Evolutionary conservation across 53 echinoderm and acorn worm genomes (phyloP), one percentile per base, ranked within the genome.

Genomic region (Arbacia lixula): DNA sequence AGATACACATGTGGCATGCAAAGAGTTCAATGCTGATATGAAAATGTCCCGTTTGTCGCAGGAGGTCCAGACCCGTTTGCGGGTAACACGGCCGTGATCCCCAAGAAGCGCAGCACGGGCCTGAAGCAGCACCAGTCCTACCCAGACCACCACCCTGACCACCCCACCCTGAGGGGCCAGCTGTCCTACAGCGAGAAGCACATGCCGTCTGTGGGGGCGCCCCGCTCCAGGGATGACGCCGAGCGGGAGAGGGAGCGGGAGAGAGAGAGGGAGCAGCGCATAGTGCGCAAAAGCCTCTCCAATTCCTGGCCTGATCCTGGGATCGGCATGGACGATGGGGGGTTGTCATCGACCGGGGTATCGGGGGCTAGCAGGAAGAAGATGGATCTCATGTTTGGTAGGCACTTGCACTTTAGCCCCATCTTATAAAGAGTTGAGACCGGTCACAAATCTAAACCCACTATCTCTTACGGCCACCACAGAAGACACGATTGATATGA

Each of bases 251-350:
- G 19, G 5, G 58, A 57, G 58, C n/a, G n/a, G n/a, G 58, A 57
- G 58, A 5, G 12, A 21, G 58, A 57, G n/a, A 6, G 57, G 26
- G 50, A 81, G 82, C 41, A 43, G 63, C 28, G 82, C 3, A 42
- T 81, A 38, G 38, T 63, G 28, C 63, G 92, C 29, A 90, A 87
- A 74, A 96, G 93, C 62, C 77, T 96, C 24, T 96, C 96, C 20
- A 96, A 90, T 87, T 96, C 96, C 1, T 96, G 96, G 96, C 96
- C 96, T 12, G 92, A 95, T 52, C 76, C 85, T 0, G 87, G 87
- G 24, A 90, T 95, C 24, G 50, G 89, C 20, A 63, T 81, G 82
- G 82, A 81, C 43, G 49, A 81, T 32, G 77, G 77, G 4, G 36
- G 25, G 2, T 57, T 38, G 6, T 56, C 77, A 2, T 78, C 82